These are phyloP conservation scores for Anoncus sp. DNA, from an alignment of 2,888 invertebrate genomes.

Conservation along the genomic window DNA sequence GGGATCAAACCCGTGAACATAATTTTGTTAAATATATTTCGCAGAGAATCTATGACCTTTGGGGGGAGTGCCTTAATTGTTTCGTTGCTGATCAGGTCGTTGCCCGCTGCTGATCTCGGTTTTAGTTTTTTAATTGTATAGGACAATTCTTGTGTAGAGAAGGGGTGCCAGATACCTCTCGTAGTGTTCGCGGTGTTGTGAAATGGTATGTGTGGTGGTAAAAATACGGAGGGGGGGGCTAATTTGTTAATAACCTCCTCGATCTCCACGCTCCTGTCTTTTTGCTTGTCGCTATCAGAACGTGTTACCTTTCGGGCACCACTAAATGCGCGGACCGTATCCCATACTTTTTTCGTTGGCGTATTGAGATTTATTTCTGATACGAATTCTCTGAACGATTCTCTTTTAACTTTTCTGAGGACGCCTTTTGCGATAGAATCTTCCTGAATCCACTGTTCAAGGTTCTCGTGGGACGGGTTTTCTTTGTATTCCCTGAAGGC, in stretches of 20 bases:
- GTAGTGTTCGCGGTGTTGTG: not conserved
- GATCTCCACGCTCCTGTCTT: not conserved
- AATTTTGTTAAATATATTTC: slow-evolving; percentile 33
- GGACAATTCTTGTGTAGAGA: not conserved
- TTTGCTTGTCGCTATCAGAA: not conserved
- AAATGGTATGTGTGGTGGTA: not conserved
- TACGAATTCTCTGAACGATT: slow-evolving; percentile 16
- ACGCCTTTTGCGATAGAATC: not conserved
- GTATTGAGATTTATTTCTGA: slow-evolving; percentile 14
- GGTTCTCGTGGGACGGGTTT: not conserved
- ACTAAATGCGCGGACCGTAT: slow-evolving; percentile 4
- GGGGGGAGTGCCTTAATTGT: slow-evolving; percentile 22
- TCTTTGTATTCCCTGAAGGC: slow-evolving; percentile 12
- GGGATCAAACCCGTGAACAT: slow-evolving; percentile 33
- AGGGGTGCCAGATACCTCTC: slow-evolving; percentile 28
- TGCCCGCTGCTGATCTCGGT: slow-evolving; percentile 26
- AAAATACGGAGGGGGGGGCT: not conserved
- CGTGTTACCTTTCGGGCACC: not conserved
- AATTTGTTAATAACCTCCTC: slow-evolving; percentile 21
- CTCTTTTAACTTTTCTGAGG: not conserved
- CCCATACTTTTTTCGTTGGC: slow-evolving; percentile 18
- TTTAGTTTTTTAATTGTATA: slow-evolving; percentile 8
- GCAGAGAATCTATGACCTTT: not conserved
- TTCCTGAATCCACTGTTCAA: not conserved
- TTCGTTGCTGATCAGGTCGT: slow-evolving; percentile 30